Evolutionary conservation across 2,797 vertebrate genomes (phyloP).

Genomic region (Miichthys miiuy): DNA sequence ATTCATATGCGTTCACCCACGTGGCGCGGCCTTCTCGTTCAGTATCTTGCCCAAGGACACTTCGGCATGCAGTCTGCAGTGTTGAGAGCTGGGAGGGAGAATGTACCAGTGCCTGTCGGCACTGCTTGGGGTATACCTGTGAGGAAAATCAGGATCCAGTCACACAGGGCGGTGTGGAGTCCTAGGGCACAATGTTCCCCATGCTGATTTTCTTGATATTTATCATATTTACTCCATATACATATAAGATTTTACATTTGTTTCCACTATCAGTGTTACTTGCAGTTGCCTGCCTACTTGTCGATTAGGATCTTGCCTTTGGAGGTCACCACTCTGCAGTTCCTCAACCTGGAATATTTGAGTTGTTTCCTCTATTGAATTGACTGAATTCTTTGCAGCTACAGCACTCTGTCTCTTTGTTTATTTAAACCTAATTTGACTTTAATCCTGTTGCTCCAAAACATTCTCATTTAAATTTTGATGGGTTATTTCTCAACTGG

Average conservation of each 20-base stretch:
- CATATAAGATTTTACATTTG: background rate
- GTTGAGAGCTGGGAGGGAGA: no score
- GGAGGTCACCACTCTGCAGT: background rate
- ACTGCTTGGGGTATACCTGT: no score
- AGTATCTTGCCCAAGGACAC: no score
- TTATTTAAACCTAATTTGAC: background rate
- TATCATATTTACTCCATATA: background rate
- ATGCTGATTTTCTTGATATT: background rate
- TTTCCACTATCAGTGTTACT: no score
- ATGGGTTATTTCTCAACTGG: slow-evolving; percentile 3
- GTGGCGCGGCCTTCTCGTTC: no score
- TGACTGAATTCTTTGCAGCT: background rate
- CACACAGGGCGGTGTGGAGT: no score
- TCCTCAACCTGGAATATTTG: background rate
- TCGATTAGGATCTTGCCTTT: background rate
- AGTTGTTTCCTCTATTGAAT: background rate
- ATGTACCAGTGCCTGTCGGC: no score
- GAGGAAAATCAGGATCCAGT: no score
- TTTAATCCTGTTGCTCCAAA: slow-evolving; percentile 13
- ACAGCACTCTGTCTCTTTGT: background rate
- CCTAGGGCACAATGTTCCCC: no score
- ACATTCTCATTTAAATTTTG: background rate
- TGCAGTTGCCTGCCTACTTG: background rate
- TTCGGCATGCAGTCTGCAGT: no score
- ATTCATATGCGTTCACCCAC: no score